A percentile compares a stretch with the other conserved stretches of the same genome.
These are phyloP conservation scores for Campylomormyrus numenius DNA, from an alignment of 2,113 vertebrate genomes.

Conservation along the genomic window DNA sequence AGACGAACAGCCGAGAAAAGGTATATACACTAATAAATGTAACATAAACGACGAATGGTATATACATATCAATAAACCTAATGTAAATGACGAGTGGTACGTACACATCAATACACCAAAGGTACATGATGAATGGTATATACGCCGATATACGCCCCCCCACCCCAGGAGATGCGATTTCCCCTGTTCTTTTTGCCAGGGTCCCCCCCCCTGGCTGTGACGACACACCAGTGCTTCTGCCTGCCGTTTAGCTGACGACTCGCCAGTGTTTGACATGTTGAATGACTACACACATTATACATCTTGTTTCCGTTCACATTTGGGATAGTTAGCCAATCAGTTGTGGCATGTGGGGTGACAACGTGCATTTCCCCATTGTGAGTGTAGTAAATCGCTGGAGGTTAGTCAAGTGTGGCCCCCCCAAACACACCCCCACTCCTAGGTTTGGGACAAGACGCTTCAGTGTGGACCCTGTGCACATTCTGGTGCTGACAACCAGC, in stretches of 20 bases:
- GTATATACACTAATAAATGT: not conserved
- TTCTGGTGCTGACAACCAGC: not conserved
- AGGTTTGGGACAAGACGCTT: not conserved
- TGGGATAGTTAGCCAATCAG: not conserved
- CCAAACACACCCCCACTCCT: not conserved
- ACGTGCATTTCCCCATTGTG: not conserved
- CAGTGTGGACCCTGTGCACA: not conserved
- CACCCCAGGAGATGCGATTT: not conserved
- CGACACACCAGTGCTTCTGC: not conserved
- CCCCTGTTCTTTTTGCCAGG: not conserved
- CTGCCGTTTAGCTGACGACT: not conserved
- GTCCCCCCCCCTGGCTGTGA: not conserved
- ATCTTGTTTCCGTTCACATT: not conserved
- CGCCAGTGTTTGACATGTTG: not conserved
- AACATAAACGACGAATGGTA: not conserved
- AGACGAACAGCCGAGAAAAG: not conserved
- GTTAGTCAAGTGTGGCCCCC: not conserved
- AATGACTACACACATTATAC: not conserved
- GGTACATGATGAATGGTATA: not conserved
- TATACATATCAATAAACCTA: not conserved
- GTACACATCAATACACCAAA: not conserved
- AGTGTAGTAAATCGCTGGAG: not conserved
- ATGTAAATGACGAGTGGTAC: not conserved
- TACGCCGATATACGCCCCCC: no score
- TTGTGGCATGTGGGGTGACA: not conserved